These are phyloP conservation scores for Apis cerana DNA, from an alignment of 1,140 invertebrate genomes.

Conservation along the genomic window DNA sequence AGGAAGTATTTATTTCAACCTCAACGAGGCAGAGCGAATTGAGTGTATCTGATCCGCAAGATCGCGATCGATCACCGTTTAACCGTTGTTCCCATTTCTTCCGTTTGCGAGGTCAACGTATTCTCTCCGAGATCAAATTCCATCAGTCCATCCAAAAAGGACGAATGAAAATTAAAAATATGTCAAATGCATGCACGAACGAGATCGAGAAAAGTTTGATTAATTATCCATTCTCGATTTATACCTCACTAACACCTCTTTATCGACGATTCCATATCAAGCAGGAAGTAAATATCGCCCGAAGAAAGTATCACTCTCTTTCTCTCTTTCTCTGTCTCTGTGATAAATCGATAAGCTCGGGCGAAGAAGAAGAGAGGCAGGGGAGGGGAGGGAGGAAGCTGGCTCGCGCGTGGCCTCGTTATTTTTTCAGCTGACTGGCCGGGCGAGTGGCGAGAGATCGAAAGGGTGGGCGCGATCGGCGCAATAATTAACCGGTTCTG, in stretches of 20 bases:
- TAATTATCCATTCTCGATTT: too few relatives aligned
- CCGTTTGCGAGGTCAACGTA: too few relatives aligned
- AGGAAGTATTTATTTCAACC: background rate
- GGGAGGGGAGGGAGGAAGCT: background rate
- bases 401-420: constrained; percentile 58
- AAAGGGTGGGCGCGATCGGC: constrained; percentile 39
- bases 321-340: background rate
- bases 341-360: constrained; percentile 4
- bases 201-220: too few relatives aligned
- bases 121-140: too few relatives aligned
- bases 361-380: background rate
- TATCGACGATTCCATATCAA: too few relatives aligned
- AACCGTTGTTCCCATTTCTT: background rate
- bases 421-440: constrained; percentile 71
- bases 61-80: background rate
- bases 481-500: constrained; percentile 69
- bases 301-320: background rate
- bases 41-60: background rate
- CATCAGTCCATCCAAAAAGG: too few relatives aligned
- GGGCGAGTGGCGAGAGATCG: constrained; percentile 26
- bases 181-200: too few relatives aligned
- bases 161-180: too few relatives aligned
- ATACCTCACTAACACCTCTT: too few relatives aligned
- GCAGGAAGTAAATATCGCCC: background rate
- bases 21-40: background rate